Conservation (phyloP, 2,113 vertebrate genomes). For the Pongo abelii region DNA sequence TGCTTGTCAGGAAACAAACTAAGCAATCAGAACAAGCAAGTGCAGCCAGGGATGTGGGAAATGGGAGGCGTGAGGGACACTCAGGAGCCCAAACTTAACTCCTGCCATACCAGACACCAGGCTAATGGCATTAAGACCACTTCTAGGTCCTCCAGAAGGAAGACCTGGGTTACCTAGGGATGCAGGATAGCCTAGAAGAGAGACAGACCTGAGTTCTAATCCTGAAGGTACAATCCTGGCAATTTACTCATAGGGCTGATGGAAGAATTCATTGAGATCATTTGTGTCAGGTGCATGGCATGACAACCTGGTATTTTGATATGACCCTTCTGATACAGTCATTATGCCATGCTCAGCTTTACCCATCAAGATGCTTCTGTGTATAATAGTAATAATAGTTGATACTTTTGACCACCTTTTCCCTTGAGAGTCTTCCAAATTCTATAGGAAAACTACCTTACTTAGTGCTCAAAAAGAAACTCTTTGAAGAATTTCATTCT, state of each 20-base stretch:
- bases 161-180: neutral
- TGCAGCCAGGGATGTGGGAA: neutral
- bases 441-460: neutral
- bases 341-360: neutral
- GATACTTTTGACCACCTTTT: neutral
- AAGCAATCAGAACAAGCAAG: neutral
- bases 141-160: neutral
- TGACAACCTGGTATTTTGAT: neutral
- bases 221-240: neutral
- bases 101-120: neutral
- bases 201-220: neutral
- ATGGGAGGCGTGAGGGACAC: neutral
- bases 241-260: neutral
- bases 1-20: neutral
- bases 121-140: neutral
- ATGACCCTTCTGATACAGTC: neutral
- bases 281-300: neutral
- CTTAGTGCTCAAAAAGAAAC: neutral
- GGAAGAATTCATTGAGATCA: neutral
- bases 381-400: neutral
- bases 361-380: neutral
- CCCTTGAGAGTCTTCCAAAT: neutral
- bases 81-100: neutral
- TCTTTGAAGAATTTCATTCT: neutral
- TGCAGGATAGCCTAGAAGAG: neutral